phyloP scores from a whole-genome alignment of 2,888 invertebrate species.

The Plagodis pulveraria region DNA sequence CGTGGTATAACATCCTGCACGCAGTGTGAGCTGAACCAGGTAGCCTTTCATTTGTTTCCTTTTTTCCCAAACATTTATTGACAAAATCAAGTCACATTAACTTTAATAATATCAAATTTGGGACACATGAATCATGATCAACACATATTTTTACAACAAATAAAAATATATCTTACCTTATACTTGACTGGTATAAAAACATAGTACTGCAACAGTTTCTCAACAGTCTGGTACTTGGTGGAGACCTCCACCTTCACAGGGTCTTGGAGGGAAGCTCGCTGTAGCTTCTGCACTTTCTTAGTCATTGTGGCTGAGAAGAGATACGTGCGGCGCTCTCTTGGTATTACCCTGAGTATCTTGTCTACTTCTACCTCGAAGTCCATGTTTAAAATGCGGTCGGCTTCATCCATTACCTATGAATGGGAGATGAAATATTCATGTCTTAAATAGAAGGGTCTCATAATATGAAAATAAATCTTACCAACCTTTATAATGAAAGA shows the following conservation, averaged over 20 bases:
- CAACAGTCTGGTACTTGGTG: constrained; percentile 99
- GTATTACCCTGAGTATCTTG: constrained; percentile 96
- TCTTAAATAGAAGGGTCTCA: too few species aligned
- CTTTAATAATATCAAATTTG: too few species aligned
- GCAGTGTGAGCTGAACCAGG: too few species aligned
- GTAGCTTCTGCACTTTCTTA: constrained; percentile 96
- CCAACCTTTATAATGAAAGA: too few species aligned
- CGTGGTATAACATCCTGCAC: too few species aligned
- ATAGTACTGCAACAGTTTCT: constrained; percentile 97
- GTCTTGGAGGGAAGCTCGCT: constrained; percentile 96
- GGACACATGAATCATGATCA: too few species aligned
- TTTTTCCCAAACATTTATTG: too few species aligned
- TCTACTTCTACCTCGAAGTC: constrained; percentile 99
- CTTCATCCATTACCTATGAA: constrained; percentile 97
- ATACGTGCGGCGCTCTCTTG: constrained; percentile 95
- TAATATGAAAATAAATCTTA: too few species aligned
- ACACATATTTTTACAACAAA: too few species aligned
- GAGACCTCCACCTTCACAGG: constrained; percentile 98
- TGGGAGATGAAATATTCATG: too few species aligned
- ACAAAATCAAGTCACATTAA: too few species aligned
- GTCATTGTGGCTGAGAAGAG: constrained; percentile 99
- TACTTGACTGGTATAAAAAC: constrained; percentile 97
- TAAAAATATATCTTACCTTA: constrained; percentile 87
- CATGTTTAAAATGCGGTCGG: constrained; percentile 99
- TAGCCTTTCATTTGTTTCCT: too few species aligned